phyloP scores from a whole-genome alignment of 2,797 vertebrate genomes.

The Otus scops region DNA sequence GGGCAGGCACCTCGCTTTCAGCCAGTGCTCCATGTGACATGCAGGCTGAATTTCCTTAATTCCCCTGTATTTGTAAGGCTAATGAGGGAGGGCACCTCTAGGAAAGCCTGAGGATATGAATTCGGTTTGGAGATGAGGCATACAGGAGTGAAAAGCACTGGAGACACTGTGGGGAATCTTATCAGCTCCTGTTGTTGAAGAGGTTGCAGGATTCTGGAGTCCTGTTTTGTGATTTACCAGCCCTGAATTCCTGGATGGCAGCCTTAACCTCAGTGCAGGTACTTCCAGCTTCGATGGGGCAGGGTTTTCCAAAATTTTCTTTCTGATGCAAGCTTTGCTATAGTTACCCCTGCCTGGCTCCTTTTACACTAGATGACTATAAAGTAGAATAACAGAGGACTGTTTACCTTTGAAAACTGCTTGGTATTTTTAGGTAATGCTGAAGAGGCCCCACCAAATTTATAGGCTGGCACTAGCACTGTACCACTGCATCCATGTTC shows the following conservation, averaged over 20 bases:
- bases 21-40: accelerated
- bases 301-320: background rate
- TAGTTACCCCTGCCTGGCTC: background rate
- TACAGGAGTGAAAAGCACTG: background rate
- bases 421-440: background rate
- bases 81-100: background rate
- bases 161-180: background rate
- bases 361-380: background rate
- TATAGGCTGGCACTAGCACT: background rate
- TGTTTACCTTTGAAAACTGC: background rate
- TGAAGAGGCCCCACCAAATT: background rate
- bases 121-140: background rate
- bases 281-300: background rate
- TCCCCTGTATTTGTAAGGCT: background rate
- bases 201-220: background rate
- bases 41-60: background rate
- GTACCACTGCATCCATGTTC: too few species aligned
- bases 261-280: background rate
- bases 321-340: background rate
- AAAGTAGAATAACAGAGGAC: background rate
- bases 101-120: background rate
- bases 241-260: background rate
- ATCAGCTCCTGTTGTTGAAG: background rate
- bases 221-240: background rate
- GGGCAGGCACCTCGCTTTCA: background rate